These are phyloP conservation scores for Brachionus paranguensis DNA, from an alignment of 1,140 invertebrate genomes.

Conservation along the genomic window DNA sequence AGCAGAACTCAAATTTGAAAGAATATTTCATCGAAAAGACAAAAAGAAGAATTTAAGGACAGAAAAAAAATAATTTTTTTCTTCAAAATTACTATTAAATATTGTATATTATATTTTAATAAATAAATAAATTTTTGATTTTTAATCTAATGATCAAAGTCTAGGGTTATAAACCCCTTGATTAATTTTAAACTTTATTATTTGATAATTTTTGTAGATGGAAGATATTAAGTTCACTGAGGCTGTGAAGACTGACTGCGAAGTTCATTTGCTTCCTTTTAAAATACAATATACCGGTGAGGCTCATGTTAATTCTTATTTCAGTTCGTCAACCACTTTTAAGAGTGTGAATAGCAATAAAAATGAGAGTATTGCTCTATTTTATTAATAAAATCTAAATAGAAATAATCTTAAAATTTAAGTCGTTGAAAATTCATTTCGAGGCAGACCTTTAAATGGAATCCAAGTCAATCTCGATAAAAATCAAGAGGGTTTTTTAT, in stretches of 20 bases:
- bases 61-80: not conserved
- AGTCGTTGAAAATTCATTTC: constrained; percentile 19
- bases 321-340: not conserved
- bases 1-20: not conserved
- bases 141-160: too few species aligned
- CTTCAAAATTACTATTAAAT: not conserved
- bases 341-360: not conserved
- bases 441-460: constrained; percentile 28
- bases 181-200: not conserved
- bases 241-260: not conserved
- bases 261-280: constrained; percentile 28
- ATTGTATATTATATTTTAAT: not conserved
- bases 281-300: constrained; percentile 26
- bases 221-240: not conserved
- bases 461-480: not conserved
- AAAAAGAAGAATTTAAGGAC: not conserved
- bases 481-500: not conserved
- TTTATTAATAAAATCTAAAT: not conserved
- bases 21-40: constrained; percentile 5
- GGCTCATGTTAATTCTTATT: constrained; percentile 26
- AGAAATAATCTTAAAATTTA: not conserved
- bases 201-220: not conserved
- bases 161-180: too few species aligned
- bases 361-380: not conserved
- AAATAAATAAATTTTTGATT: too few species aligned